Evolutionary conservation across 2,888 invertebrate species (phyloP).

Genomic region (Zootermopsis nevadensis): DNA sequence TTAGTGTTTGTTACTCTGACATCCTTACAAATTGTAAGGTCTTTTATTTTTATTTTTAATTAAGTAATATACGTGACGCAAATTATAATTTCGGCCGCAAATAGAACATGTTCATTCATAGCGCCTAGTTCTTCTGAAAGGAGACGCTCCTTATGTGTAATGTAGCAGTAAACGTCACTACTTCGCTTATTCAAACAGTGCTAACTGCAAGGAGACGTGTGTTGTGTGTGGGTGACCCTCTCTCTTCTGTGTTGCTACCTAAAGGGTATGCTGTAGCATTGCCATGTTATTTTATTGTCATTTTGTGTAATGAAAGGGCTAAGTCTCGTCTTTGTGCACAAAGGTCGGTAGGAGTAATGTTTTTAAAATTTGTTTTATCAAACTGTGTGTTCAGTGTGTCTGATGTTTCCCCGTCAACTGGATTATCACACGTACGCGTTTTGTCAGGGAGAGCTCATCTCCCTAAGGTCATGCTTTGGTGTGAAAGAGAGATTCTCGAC

Average conservation of each 20-base stretch:
- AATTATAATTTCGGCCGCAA: not conserved
- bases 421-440: conserved; percentile 9
- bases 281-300: not conserved
- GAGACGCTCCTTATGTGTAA: not conserved
- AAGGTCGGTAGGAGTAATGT: not conserved
- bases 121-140: not conserved
- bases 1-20: too few species aligned
- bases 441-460: not conserved
- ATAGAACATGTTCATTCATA: not conserved
- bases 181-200: not conserved
- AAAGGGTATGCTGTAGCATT: not conserved
- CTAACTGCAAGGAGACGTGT: not conserved
- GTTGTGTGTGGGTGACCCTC: not conserved
- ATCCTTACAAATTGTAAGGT: too few species aligned
- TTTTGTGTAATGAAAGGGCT: not conserved
- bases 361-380: not conserved
- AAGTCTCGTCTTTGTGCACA: conserved; percentile 14
- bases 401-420: conserved; percentile 12
- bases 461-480: conserved; percentile 22
- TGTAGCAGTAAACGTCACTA: not conserved
- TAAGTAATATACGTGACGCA: too few species aligned
- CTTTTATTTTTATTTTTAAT: too few species aligned
- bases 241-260: not conserved
- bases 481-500: not conserved
- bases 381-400: not conserved